Evolutionary conservation across 2,888 invertebrate genomes (phyloP), one percentile per base, ranked within the genome.

Genomic region (Ectemnius cavifrons): DNA sequence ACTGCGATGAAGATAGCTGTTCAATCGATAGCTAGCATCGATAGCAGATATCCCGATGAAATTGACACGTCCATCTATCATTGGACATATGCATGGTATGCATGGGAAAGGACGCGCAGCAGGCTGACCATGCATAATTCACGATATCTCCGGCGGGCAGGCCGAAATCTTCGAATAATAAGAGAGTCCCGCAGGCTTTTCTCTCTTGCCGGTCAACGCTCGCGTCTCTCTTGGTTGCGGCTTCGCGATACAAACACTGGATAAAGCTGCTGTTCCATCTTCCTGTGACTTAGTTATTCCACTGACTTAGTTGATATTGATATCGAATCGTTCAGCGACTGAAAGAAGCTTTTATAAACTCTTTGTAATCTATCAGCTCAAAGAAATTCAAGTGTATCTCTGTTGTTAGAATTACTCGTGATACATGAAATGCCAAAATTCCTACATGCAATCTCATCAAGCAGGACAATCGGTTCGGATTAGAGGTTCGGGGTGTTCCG

Each of bases 11-110:
- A 86, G 86, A 86, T 85, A 84, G 84, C 76, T 69, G 16, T 68
- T 60, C 23, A 16, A 63, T 63, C 63, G 63, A 63, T 63, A 63
- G 52, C 65, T 76, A 62, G 82, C 79, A 82, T 84, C 83, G 88
- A 85, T 86, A 83, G 76, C 79, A 78, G 63, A 75, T 37, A 37
- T 78, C 75, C 74, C 83, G 80, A 85, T 83, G 82, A 85, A 87
- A 87, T 88, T 88, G 87, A 88, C 87, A 86, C 85, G 83, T 86
- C 82, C 85, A 88, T 88, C 86, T 85, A 88, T 88, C 88, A 87
- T 82, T 78, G 78, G 78, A 72, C 78, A 72, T 80, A 78, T 78
- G 81, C 78, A 79, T 74, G 79, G 84, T 76, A 85, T 83, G 85
- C 82, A 85, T 85, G 85, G 84, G 84, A 84, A 85, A 82, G 79